phyloP scores from a whole-genome alignment of 2,797 vertebrate species.

The Tokudaia tokunoshimensis region DNA sequence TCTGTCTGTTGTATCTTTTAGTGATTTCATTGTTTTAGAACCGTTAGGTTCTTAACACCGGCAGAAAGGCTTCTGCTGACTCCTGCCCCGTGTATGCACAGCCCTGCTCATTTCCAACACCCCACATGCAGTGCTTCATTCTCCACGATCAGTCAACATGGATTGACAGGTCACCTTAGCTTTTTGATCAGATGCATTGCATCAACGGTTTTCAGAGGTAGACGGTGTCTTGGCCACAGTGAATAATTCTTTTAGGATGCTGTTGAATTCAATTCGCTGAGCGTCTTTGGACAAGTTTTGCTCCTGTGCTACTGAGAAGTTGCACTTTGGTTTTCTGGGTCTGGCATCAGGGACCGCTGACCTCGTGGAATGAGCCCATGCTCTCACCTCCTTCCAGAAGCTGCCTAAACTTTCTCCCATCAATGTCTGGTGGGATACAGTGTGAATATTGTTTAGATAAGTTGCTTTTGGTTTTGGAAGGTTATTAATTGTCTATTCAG shows the following conservation, averaged over 20 bases:
- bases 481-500: neutral
- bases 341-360: neutral
- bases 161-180: neutral
- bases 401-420: neutral
- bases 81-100: neutral
- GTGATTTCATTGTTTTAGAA: neutral
- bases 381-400: neutral
- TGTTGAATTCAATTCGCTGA: neutral
- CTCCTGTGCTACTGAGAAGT: neutral
- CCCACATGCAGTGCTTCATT: neutral
- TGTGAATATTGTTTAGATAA: neutral
- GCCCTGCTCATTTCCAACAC: too few species aligned
- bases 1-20: neutral
- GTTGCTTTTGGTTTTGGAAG: neutral
- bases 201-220: slow-evolving; percentile 1
- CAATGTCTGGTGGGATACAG: neutral
- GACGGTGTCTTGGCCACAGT: neutral
- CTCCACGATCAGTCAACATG: neutral
- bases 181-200: neutral
- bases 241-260: neutral
- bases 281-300: neutral
- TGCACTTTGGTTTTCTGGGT: neutral
- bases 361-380: neutral
- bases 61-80: neutral
- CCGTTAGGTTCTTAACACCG: neutral